These are phyloP conservation scores for Excalfactoria chinensis DNA, from an alignment of 2,113 vertebrate genomes.

Conservation along the genomic window DNA sequence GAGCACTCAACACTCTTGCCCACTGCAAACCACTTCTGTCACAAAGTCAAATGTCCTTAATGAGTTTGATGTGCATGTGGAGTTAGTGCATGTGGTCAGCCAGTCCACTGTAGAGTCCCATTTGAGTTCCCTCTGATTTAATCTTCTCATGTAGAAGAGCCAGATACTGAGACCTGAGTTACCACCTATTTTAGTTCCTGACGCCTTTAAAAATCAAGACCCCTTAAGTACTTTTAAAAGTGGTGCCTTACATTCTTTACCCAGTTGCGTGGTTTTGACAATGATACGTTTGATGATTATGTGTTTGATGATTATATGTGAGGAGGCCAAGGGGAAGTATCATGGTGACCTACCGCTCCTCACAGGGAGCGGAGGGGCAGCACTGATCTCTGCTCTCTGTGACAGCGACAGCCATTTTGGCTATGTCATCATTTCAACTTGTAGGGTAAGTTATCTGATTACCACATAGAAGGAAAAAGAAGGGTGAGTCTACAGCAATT, in stretches of 20 bases:
- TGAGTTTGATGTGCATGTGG: not conserved
- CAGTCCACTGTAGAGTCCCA: not conserved
- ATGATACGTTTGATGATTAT: not conserved
- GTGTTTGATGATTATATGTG: not conserved
- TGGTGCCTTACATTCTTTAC: not conserved
- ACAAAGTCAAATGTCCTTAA: not conserved
- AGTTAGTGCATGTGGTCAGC: not conserved
- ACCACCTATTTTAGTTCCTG: not conserved
- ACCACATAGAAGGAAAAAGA: not conserved
- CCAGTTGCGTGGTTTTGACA: not conserved
- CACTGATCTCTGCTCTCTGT: not conserved
- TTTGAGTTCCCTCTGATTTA: not conserved
- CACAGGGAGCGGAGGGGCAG: not conserved
- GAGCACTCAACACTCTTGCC: rapidly evolving
- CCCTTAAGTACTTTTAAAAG: not conserved
- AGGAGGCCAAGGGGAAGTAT: not conserved
- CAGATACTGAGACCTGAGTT: not conserved
- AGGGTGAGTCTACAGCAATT: not conserved
- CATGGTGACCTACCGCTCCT: not conserved
- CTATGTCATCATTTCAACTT: not conserved
- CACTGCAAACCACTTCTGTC: not conserved
- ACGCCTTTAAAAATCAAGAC: not conserved
- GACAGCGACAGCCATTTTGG: not conserved
- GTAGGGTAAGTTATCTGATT: not conserved
- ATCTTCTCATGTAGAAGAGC: not conserved